Evolutionary conservation across 2,113 vertebrate genomes (phyloP).

Genomic region (Nyctereutes procyonoides): DNA sequence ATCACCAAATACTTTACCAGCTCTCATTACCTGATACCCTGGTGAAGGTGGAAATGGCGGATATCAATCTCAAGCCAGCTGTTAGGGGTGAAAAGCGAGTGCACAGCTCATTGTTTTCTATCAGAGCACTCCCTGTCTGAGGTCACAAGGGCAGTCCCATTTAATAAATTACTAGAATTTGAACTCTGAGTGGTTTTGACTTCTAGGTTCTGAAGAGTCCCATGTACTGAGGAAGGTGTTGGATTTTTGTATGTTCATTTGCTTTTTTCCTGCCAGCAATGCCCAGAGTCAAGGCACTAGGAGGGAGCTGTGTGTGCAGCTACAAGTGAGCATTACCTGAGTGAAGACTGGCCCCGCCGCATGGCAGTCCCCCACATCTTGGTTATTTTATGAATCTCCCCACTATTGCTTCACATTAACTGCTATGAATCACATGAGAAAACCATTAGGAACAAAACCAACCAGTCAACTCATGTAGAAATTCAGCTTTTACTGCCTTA

Average conservation of each 20-base stretch:
- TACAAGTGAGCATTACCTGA: background rate
- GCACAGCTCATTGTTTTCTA: background rate
- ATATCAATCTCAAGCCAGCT: background rate
- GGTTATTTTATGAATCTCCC: background rate
- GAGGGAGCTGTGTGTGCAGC: background rate
- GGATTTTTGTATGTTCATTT: background rate
- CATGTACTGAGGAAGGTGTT: background rate
- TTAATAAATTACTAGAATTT: slow-evolving; percentile 2
- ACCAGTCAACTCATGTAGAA: background rate
- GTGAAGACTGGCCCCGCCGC: background rate
- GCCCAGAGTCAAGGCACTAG: background rate
- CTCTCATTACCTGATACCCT: background rate
- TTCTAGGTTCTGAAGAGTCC: background rate
- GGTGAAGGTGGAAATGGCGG: background rate
- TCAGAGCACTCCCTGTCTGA: background rate
- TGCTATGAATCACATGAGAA: background rate
- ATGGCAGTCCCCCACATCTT: background rate
- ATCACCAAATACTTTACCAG: background rate
- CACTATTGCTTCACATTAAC: background rate
- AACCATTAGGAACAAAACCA: background rate
- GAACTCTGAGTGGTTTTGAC: background rate
- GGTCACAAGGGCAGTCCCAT: background rate
- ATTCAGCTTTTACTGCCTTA: background rate
- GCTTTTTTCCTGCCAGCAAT: background rate
- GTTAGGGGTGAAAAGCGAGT: background rate